Evolutionary conservation across 2,797 vertebrate species (phyloP), one percentile per base, ranked within the genome.

Genomic region (Enteromius anoplus): DNA sequence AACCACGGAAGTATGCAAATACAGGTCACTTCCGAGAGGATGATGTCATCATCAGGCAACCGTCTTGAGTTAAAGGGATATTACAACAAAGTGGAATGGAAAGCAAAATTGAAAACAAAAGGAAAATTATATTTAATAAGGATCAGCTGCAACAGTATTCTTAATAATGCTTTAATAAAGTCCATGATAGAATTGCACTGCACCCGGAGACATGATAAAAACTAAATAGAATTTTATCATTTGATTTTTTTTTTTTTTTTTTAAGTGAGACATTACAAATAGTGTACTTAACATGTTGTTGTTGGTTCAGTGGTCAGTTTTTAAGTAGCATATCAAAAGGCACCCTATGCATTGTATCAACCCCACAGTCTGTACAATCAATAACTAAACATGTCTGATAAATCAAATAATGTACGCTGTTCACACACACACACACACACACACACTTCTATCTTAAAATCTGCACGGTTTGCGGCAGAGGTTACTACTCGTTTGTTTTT

Each of bases 41-140:
- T 53, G 70, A 73, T 34, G 70, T 73, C 29, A 53, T 73, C 29
- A 53, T n/a, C 12, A 34, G 29, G 47, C 19, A 53, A 49, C 69
- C 29, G 15, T 5, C 8, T 12, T 49, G 26, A 71, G 45, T 49
- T 72, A 29, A 53, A 73, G 71, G 5, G 49, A 73, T 53, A 21
- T 72, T 51, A 32, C 71, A 53, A 34, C 34, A 21, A 4, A 49
- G 8, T 32, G 19, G 17, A 73, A 73, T 4, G 17, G 4, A 49
- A 73, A 53, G 29, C 32, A 19, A 51, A 34, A 73, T 12, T n/a
- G 29, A 72, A 49, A 11, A 51, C 40, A 23, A 15, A 15, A 21
- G 26, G 17, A n/a, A 73, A n/a, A 12, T 34, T 19, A 10, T 51
- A 53, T 51, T 21, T 21, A 73, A 53, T 53, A 26, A 53, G 26